These are phyloP conservation scores for Drosophila subsilvestris DNA, from an alignment of 2,888 invertebrate genomes.

Conservation along the genomic window DNA sequence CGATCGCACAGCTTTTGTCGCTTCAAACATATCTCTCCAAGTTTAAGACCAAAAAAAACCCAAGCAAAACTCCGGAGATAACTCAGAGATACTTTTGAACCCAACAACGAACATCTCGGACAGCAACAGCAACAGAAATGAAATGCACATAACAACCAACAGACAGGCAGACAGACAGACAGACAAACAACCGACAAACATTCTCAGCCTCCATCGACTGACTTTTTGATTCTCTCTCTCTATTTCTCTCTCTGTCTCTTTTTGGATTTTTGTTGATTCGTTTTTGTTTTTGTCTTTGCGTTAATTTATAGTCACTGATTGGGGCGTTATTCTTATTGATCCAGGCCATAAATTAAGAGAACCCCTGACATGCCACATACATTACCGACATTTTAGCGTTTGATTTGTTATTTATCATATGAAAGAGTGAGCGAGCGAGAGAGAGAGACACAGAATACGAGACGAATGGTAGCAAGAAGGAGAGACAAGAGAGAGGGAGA, in stretches of 20 bases:
- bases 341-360: constrained; percentile 80
- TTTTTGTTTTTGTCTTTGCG: constrained; percentile 77
- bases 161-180: no score
- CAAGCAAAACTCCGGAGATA: neutral
- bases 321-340: constrained; percentile 81
- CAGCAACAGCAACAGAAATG: constrained; percentile 10
- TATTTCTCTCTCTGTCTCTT: no score
- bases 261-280: constrained; percentile 37
- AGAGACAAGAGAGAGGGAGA: constrained; percentile 15
- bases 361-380: constrained; percentile 79
- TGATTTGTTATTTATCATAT: constrained; percentile 81
- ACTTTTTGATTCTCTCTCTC: neutral
- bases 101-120: constrained; percentile 13
- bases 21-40: neutral
- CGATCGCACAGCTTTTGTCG: neutral
- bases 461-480: constrained; percentile 13
- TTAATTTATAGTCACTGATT: constrained; percentile 81
- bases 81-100: constrained; percentile 19
- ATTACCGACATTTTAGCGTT: constrained; percentile 81
- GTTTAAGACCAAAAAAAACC: neutral
- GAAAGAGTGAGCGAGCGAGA: constrained; percentile 46
- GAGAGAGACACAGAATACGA: neutral
- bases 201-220: constrained; percentile 65
- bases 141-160: constrained; percentile 36
- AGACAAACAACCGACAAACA: constrained; percentile 45